Base-by-base conservation (phyloP, 2,797 vertebrate genomes). In the Gymnoscopelus braueri region DNA sequence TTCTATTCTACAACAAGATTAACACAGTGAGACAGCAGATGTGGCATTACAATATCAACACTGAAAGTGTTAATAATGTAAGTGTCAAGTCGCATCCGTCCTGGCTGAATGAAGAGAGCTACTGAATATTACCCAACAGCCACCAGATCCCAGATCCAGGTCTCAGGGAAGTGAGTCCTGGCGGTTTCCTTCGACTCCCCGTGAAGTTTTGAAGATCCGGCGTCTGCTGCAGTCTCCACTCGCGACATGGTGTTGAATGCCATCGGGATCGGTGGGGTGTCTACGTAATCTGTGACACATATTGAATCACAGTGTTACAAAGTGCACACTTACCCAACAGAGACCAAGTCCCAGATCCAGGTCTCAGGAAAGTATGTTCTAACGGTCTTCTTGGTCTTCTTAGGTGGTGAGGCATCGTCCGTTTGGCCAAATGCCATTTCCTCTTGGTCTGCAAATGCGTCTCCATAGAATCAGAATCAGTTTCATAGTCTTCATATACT, bases 121-220 rank as follows among this genome's bases (percentile, higher is more conserved):
- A 56, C 13, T 11, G 11, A n/a, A 9, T 23, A 44, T 84, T 85
- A 96, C 95, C 93, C 93, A 51, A 96, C 85, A 71, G 90, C 32
- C 73, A 95, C 88, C 4, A 95, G 87, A 78, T 95, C 84, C 95
- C 94, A 97, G 67, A 96, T 90, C 94, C 94, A 96, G 0, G 94
- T 95, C 78, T 94, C 88, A 0, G 92, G 86, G 39, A 95, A 93
- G 79, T 86, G 92, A 0, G 71, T 91, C 69, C 93, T 90, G 62
- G 93, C 52, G 2, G 86, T 83, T 12, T 62, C 73, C 73, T 86
- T 58, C 32, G 72, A 73, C 39, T 66, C 63, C 1, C 8, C 39
- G 65, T 54, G 8, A 5, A 0, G 15, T 13, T 0, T 63, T 50
- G 3, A 0, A 0, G 0, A 0, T 10, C 0, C 0, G 2, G 4